Evolutionary conservation across 2,888 invertebrate genomes (phyloP), one percentile per base, ranked within the genome.

Genomic region (Himalopsyche anomala): DNA sequence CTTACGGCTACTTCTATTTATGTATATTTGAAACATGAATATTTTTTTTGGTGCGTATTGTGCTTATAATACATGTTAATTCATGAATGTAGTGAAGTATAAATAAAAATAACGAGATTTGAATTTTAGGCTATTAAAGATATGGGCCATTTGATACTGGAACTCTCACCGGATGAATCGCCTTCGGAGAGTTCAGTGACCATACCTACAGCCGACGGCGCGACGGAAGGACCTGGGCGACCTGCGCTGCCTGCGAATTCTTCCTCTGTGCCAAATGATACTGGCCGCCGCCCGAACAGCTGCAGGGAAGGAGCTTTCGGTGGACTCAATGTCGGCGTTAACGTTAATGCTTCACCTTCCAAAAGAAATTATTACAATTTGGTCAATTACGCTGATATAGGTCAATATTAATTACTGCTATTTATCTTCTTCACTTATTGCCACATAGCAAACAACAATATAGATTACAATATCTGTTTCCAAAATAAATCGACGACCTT

Each of bases 321-420:
- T 4, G 88, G 87, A 9, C 79, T 83, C 28, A 89, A 88, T 56
- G 56, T 84, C 4, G 88, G 87, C 15, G 80, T 84, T 55, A 89
- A 89, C 36, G 88, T 89, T 17, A 89, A 89, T 15, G 88, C 88
- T 80, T 89, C 89, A 36, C 89, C 89, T 5, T 87, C 87, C 55
- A 88, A 88, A 69, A 81, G 88, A 83, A 89, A 86, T 45, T 84
- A 89, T 85, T 88, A 87, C 54, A 89, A 89, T 86, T 84, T 87
- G 36, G 79, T 88, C 8, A 87, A 87, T 45, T 88, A 88, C 82
- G 79, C 86, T 80, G 89, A 89, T 86, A 83, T 88, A 81, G 88
- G 89, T 89, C 84, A 51, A 17, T 36, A 56, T 69, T 69, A 19
- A 38, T 40, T 17, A 38, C 3, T 40, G 2, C 40, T 42, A 17